These are phyloP conservation scores for Neosilurus mollespiculum DNA, from an alignment of 2,797 vertebrate species.

Conservation along the genomic window DNA sequence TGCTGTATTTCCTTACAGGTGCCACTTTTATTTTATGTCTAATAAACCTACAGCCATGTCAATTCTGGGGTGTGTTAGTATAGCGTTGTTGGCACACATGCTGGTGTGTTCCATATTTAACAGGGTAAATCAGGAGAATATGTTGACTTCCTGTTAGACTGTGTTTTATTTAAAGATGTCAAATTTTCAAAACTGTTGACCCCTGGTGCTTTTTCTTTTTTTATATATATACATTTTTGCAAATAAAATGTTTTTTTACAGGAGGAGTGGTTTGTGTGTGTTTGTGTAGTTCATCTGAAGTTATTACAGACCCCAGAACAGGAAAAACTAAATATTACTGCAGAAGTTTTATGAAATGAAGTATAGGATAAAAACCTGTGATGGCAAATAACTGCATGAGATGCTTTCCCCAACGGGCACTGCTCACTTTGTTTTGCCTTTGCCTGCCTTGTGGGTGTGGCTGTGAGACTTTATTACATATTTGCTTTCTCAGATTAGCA, in stretches of 20 bases:
- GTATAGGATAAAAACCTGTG: not conserved
- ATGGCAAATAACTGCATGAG: not conserved
- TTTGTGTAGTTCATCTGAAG: not conserved
- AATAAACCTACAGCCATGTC: not conserved
- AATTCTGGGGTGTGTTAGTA: not conserved
- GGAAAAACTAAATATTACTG: not conserved
- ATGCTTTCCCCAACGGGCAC: not conserved
- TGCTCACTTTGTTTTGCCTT: not conserved
- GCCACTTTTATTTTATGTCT: not conserved
- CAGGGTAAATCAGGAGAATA: not conserved
- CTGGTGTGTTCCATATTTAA: not conserved
- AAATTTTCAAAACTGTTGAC: not conserved
- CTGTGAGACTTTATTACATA: not conserved
- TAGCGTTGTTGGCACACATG: not conserved
- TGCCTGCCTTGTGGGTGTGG: not conserved
- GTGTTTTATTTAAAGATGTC: not conserved
- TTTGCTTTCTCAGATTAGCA: not conserved
- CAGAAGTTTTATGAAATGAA: not conserved
- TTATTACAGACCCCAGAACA: not conserved
- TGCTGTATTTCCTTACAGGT: not conserved
- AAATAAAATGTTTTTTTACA: slow-evolving; percentile 97
- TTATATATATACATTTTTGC: slow-evolving; percentile 83
- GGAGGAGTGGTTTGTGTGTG: not conserved
- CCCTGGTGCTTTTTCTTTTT: slow-evolving; percentile 58
- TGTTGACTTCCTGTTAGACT: not conserved